Conservation (phyloP, 1,140 invertebrate species). For the Ctenoplectra terminalis region DNA sequence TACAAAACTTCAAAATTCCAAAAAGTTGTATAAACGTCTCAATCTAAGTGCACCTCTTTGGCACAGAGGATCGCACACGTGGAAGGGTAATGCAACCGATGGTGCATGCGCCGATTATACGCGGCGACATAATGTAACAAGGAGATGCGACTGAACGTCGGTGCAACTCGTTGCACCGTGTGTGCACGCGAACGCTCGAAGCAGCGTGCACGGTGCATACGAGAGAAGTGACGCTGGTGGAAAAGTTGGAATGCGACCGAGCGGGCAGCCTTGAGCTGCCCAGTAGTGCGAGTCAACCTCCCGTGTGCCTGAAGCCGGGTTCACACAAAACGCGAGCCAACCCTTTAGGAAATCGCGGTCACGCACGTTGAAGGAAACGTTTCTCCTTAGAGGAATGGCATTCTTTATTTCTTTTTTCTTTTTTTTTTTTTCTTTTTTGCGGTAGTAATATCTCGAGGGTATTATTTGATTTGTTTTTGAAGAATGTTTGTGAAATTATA, state of each 20-base stretch:
- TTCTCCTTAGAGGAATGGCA: neutral
- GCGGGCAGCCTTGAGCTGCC: slow-evolving; percentile 73
- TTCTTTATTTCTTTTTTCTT: neutral
- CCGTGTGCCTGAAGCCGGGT: slow-evolving; percentile 50
- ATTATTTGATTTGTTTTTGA: no score
- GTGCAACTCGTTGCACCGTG: slow-evolving; percentile 18
- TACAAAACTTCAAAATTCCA: no score
- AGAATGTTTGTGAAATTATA: no score
- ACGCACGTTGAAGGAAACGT: neutral
- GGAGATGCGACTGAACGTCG: neutral
- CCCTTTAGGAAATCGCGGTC: slow-evolving; percentile 11
- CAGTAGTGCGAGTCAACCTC: slow-evolving; percentile 74
- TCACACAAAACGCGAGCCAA: slow-evolving; percentile 4
- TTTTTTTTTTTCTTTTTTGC: no score
- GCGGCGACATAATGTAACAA: slow-evolving; percentile 42
- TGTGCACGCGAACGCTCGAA: slow-evolving; percentile 1
- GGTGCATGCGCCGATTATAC: slow-evolving; percentile 26
- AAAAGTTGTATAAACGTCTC: neutral
- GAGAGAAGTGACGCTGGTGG: slow-evolving; percentile 64
- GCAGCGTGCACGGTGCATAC: slow-evolving; percentile 22
- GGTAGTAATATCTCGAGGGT: no score
- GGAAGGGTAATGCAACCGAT: slow-evolving; percentile 19
- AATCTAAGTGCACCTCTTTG: neutral
- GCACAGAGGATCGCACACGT: slow-evolving; percentile 5
- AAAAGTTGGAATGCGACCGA: slow-evolving; percentile 74